A percentile compares a stretch with the other conserved stretches of the same genome.
Evolutionary conservation across 1,140 invertebrate genomes (phyloP).

Genomic region (Diabrotica virgifera): DNA sequence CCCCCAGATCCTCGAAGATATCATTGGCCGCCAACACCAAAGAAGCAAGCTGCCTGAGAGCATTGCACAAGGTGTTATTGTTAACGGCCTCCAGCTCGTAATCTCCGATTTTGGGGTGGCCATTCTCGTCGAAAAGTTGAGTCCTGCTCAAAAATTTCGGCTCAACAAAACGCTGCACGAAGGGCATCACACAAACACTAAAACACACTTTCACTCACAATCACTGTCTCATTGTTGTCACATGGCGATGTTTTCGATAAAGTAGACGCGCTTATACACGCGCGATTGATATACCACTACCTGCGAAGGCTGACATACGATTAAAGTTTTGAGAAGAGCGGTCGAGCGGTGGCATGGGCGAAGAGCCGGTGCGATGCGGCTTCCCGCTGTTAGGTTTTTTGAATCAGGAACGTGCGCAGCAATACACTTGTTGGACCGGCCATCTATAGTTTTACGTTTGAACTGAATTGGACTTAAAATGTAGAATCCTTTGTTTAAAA

Average conservation of each 20-base stretch:
- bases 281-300: not conserved
- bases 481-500: not conserved
- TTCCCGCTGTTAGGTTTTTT: not conserved
- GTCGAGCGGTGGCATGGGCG: too few species aligned
- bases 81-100: slow-evolving; percentile 72
- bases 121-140: slow-evolving; percentile 56
- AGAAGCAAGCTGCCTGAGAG: slow-evolving; percentile 73
- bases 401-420: not conserved
- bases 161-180: slow-evolving; percentile 67
- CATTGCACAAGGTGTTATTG: slow-evolving; percentile 73
- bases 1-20: slow-evolving; percentile 70
- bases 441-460: not conserved
- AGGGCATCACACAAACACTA: slow-evolving; percentile 59
- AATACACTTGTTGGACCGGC: not conserved
- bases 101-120: slow-evolving; percentile 58
- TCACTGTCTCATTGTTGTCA: slow-evolving; percentile 5
- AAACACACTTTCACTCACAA: not conserved
- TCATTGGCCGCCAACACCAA: slow-evolving; percentile 72
- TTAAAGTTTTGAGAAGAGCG: not conserved
- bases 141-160: slow-evolving; percentile 66
- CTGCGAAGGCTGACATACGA: not conserved
- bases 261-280: not conserved
- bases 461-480: not conserved
- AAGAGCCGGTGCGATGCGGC: not conserved
- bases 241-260: not conserved